phyloP scores from a whole-genome alignment of 1,140 invertebrate genomes.

The Bactericera cockerelli region DNA sequence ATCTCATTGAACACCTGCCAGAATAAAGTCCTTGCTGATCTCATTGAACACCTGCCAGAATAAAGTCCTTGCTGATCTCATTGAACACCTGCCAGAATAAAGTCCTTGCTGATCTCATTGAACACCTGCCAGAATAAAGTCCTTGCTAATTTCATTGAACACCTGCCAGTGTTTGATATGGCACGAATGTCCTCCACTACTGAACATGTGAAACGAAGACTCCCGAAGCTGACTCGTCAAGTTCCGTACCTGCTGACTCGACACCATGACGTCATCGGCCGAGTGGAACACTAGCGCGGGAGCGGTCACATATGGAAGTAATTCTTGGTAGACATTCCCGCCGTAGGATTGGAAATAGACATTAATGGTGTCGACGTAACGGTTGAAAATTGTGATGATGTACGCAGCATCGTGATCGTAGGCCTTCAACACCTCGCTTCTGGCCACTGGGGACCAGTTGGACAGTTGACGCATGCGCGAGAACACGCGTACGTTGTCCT shows the following conservation, averaged over 20 bases:
- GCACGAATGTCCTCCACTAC: slow-evolving; percentile 3
- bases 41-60: too few relatives aligned
- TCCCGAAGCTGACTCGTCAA: background rate
- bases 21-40: too few relatives aligned
- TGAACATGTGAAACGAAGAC: background rate
- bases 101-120: too few relatives aligned
- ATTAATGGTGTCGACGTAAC: background rate
- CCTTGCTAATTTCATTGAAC: background rate
- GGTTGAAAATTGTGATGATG: background rate
- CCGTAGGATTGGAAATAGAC: background rate
- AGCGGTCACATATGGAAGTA: background rate
- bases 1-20: too few relatives aligned
- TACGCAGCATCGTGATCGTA: background rate
- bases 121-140: background rate
- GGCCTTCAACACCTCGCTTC: background rate
- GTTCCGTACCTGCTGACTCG: background rate
- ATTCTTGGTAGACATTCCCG: background rate
- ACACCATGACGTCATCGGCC: background rate
- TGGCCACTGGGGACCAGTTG: background rate
- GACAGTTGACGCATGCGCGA: background rate
- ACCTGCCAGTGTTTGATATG: slow-evolving; percentile 1
- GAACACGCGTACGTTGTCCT: background rate
- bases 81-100: too few relatives aligned
- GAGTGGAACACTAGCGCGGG: background rate
- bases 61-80: too few relatives aligned